These are phyloP conservation scores for Neolamprologus brichardi DNA, from an alignment of 2,113 vertebrate species.

Conservation along the genomic window DNA sequence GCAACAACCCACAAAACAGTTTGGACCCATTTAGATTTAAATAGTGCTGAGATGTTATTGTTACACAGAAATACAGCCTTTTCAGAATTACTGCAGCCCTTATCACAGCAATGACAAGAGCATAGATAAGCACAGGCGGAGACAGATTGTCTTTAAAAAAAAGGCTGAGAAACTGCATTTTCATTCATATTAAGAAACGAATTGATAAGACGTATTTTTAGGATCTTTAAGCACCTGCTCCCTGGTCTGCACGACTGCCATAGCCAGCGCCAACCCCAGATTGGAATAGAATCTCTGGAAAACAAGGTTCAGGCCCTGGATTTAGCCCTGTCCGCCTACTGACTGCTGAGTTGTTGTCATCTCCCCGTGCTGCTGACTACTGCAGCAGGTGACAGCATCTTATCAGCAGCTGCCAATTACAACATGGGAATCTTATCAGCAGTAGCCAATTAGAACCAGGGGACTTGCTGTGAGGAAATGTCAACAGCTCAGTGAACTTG, in stretches of 20 bases:
- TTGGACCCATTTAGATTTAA: not conserved
- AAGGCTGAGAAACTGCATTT: not conserved
- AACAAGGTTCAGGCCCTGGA: constrained; percentile 29
- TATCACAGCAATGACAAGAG: not conserved
- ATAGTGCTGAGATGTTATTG: not conserved
- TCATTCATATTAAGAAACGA: not conserved
- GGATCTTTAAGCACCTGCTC: not conserved
- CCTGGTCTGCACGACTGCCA: not conserved
- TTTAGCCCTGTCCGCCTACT: constrained; percentile 32
- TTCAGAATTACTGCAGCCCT: not conserved
- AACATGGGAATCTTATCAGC: constrained; percentile 68
- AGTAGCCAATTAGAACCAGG: constrained; percentile 66
- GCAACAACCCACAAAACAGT: not conserved
- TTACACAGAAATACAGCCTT: not conserved
- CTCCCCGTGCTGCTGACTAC: constrained; percentile 23
- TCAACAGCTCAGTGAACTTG: constrained; percentile 68
- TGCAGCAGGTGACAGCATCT: constrained; percentile 59
- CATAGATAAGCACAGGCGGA: not conserved
- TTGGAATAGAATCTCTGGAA: constrained; percentile 5
- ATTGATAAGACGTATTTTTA: not conserved
- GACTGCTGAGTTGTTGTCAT: constrained; percentile 39
- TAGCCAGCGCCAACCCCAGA: not conserved
- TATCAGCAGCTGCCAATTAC: constrained; percentile 72
- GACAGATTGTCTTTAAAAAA: not conserved
- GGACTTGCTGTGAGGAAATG: constrained; percentile 62